Evolutionary conservation across 1,140 invertebrate genomes (phyloP).

Genomic region (Bilobella aurantiaca): DNA sequence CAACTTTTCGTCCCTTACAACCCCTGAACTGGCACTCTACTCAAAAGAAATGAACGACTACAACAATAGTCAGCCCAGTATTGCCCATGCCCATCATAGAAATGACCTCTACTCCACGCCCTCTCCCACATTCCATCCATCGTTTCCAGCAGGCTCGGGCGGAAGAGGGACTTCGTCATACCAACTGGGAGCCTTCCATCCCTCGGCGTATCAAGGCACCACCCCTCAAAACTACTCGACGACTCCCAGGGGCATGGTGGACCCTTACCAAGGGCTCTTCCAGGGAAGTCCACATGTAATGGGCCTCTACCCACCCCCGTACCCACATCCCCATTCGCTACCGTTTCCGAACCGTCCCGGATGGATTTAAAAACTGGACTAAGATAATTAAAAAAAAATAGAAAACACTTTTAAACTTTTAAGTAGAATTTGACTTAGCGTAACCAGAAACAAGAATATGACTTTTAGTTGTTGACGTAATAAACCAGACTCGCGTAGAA

Average conservation of each 20-base stretch:
- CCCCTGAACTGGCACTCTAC: conserved; percentile 26
- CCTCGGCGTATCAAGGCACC: conserved; percentile 28
- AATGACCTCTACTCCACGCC: conserved; percentile 28
- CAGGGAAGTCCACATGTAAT: conserved; percentile 27
- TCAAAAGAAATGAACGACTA: conserved; percentile 31
- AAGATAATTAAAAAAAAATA: no score
- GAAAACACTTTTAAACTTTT: no score
- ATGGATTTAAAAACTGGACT: conserved; percentile 28
- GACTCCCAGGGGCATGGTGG: conserved; percentile 20
- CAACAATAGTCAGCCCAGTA: conserved; percentile 14
- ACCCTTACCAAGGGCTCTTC: conserved; percentile 32
- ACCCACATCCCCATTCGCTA: conserved; percentile 25
- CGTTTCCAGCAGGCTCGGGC: conserved; percentile 15
- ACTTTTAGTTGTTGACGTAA: neutral
- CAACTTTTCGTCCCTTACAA: conserved; percentile 24
- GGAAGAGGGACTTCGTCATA: conserved; percentile 17
- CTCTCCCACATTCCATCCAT: conserved; percentile 21
- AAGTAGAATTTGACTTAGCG: no score
- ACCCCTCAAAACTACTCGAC: conserved; percentile 21
- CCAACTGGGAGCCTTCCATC: conserved; percentile 27
- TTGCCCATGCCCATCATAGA: conserved; percentile 26
- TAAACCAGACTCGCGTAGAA: no score
- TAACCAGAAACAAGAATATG: no score
- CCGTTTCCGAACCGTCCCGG: conserved; percentile 29
- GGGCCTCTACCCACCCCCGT: conserved; percentile 24